phyloP scores from a whole-genome alignment of 2,113 vertebrate genomes.

The Verasper variegatus region DNA sequence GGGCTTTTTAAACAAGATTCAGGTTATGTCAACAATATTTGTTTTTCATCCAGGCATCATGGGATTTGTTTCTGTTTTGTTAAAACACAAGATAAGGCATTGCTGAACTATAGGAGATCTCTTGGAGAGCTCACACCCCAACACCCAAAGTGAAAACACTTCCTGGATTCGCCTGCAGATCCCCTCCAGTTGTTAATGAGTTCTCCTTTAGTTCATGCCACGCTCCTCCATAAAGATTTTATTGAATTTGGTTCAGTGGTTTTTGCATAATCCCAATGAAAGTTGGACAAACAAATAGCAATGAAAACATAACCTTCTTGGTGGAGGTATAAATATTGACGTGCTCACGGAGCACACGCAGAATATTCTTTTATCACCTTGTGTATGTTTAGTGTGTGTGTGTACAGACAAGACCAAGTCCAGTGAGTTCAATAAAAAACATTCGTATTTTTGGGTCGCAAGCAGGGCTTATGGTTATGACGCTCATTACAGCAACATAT shows the following conservation, averaged over 20 bases:
- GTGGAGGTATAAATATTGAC: too few species aligned
- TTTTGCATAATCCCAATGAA: too few species aligned
- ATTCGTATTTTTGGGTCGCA: conserved; percentile 51
- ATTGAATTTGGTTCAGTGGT: too few species aligned
- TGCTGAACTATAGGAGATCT: neutral
- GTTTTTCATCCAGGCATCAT: neutral
- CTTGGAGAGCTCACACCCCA: too few species aligned
- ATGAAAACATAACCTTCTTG: too few species aligned
- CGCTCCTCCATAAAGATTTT: too few species aligned
- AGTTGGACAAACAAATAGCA: too few species aligned
- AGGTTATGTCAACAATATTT: conserved; percentile 19
- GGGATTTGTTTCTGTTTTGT: neutral
- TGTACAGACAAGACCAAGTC: neutral
- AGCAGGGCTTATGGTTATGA: conserved; percentile 35
- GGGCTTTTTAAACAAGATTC: neutral
- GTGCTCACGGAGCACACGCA: neutral
- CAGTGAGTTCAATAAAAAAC: conserved; percentile 2
- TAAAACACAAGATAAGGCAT: conserved; percentile 6
- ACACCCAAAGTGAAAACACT: too few species aligned
- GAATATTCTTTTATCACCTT: neutral
- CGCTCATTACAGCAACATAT: conserved; percentile 64
- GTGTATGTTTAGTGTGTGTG: neutral
- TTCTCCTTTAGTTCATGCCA: too few species aligned
- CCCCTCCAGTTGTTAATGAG: too few species aligned
- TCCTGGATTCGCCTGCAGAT: too few species aligned